phyloP scores from a whole-genome alignment of 2,888 invertebrate genomes.

The Agrotis puta region DNA sequence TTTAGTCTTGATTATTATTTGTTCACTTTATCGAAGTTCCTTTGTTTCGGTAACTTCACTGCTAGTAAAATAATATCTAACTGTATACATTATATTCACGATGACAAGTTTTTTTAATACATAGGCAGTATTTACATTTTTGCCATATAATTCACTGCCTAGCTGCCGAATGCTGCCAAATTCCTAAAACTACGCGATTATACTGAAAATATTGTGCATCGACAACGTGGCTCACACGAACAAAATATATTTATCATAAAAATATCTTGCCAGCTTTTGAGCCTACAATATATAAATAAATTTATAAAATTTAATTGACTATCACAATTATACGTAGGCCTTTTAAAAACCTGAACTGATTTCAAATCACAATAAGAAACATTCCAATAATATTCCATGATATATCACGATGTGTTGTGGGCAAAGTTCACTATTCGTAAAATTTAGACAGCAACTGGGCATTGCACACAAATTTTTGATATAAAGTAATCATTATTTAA shows the following conservation, averaged over 20 bases:
- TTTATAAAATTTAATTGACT: constrained; percentile 66
- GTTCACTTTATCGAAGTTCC: constrained; percentile 46
- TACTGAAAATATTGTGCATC: constrained; percentile 38
- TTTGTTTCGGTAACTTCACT: constrained; percentile 26
- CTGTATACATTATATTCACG: constrained; percentile 9
- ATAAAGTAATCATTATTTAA: constrained; percentile 23
- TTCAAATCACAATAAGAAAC: constrained; percentile 63
- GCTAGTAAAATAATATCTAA: constrained; percentile 25
- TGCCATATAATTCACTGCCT: neutral
- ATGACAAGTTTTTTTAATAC: constrained; percentile 22
- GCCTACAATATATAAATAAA: constrained; percentile 60
- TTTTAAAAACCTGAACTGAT: constrained; percentile 70
- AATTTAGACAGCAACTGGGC: constrained; percentile 27
- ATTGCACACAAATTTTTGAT: constrained; percentile 11
- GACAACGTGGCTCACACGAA: constrained; percentile 37
- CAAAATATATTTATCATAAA: constrained; percentile 50
- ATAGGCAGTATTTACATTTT: constrained; percentile 19
- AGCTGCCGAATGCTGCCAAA: constrained; percentile 36
- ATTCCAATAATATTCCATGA: constrained; percentile 51
- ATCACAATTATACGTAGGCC: constrained; percentile 73
- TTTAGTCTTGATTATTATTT: constrained; percentile 62
- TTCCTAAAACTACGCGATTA: constrained; percentile 37
- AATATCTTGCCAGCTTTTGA: constrained; percentile 63
- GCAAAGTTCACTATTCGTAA: constrained; percentile 35
- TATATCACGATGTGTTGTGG: constrained; percentile 58